Percentiles rank a stretch among this genome's conserved stretches.
Conservation (phyloP, 2,797 vertebrate genomes). For the Muscicapa comitata region DNA sequence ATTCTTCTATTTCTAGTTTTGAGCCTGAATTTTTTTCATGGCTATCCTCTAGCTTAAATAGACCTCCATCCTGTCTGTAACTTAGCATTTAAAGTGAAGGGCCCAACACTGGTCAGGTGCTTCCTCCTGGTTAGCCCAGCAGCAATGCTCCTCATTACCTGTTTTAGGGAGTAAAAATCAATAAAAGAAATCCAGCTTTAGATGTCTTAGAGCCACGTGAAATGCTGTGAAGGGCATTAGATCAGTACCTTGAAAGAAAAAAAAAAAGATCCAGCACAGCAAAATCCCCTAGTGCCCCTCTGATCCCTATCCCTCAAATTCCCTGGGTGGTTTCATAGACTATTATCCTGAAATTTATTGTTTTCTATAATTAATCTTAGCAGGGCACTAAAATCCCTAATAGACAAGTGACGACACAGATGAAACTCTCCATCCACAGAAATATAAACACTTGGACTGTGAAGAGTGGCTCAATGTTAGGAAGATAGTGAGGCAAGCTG, state of each 20-base stretch:
- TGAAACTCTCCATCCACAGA: not conserved
- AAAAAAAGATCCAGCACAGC: not conserved
- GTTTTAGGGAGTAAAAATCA: not conserved
- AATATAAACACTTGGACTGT: constrained; percentile 29
- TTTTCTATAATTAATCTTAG: not conserved
- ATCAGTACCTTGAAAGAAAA: not conserved
- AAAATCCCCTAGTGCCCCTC: not conserved
- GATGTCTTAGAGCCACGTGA: not conserved
- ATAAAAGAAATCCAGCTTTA: not conserved
- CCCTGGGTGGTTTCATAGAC: not conserved
- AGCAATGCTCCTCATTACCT: not conserved
- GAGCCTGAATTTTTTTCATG: not conserved
- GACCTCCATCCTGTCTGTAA: not conserved
- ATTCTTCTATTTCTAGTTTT: not conserved
- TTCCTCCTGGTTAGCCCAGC: not conserved
- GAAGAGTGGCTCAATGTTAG: constrained; percentile 45
- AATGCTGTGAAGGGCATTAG: not conserved
- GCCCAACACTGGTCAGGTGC: not conserved
- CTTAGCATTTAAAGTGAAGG: not conserved
- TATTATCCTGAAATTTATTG: not conserved
- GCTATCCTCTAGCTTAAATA: not conserved
- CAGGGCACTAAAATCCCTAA: not conserved
- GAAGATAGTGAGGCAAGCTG: constrained; percentile 60
- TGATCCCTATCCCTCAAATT: not conserved
- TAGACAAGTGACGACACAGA: not conserved